Percentiles rank a stretch among this genome's conserved stretches.
phyloP scores from a whole-genome alignment of 1,140 invertebrate genomes.

The Dreissena rostriformis region DNA sequence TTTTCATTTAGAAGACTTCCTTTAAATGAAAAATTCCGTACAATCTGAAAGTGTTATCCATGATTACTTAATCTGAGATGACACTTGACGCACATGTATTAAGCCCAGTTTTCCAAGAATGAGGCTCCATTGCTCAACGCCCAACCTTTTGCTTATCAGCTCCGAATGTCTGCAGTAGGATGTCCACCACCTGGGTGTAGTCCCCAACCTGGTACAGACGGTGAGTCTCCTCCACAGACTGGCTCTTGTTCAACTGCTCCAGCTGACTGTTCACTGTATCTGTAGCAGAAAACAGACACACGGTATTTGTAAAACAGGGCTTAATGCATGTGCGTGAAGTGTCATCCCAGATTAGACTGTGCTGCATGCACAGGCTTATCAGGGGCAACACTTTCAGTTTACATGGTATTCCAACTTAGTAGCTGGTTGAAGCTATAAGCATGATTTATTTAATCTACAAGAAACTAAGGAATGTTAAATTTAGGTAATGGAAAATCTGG shows the following conservation, averaged over 20 bases:
- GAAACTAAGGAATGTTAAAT: too few species aligned
- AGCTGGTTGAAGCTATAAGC: too few species aligned
- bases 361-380: too few species aligned
- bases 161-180: constrained; percentile 32
- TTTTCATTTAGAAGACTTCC: not conserved
- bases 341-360: too few species aligned
- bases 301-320: too few species aligned
- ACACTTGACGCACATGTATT: not conserved
- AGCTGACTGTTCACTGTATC: constrained; percentile 10
- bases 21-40: not conserved
- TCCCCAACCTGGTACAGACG: constrained; percentile 30
- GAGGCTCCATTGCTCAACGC: not conserved
- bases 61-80: not conserved
- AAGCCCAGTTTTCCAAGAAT: not conserved
- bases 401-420: too few species aligned
- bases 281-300: not conserved
- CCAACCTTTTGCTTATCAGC: constrained; percentile 39
- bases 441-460: too few species aligned
- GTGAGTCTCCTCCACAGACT: constrained; percentile 48
- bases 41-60: not conserved
- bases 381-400: too few species aligned
- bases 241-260: constrained; percentile 33
- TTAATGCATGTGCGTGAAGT: too few species aligned
- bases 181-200: constrained; percentile 43
- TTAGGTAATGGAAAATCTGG: too few species aligned